Base-by-base conservation (phyloP, 1,140 invertebrate genomes). In the Monomorium pharaonis region DNA sequence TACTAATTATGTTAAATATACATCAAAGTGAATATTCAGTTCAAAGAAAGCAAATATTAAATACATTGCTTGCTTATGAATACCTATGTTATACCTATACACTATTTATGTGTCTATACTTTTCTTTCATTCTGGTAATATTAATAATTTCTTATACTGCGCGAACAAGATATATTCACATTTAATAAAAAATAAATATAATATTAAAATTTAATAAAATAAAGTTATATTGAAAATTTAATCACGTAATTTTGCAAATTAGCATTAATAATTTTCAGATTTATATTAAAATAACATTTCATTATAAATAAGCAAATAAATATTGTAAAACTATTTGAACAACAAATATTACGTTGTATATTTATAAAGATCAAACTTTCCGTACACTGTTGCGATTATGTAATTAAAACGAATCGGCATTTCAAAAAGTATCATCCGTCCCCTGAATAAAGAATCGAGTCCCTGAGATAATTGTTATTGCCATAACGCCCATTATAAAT, bases 381-480 rank as follows among this genome's bases (percentile, higher is more conserved):
- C 21, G 47, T 62, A n/a, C n/a, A 47, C 33, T 33, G 7, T 16
- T 47, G 37, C 37, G 30, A n/a, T 74, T 74, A 12, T 21, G n/a
- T 60, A 37, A 24, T 42, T 69, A 54, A 49, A 27, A 60, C 14
- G 14, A 72, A 16, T 74, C 51, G 51, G 5, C 21, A 30, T 80
- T 80, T 80, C 9, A 67, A 67, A 49, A 65, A 89, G 42, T 58
- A 70, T 47, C n/a, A 70, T 47, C n/a, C 18, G 12, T 54, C 7
- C n/a, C 30, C 21, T n/a, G 4, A 24, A 49, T n/a, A 37, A n/a
- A 69, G 81, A 42, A 58, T 85, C 51, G 37, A 27, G 24, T 78
- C 49, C n/a, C 77, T 77, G 75, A 58, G 81, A 92, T 92, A 92
- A 92, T 92, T 92, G 89, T 92, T 92, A 90, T 90, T 89, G 83